phyloP scores from a whole-genome alignment of 2,888 invertebrate genomes.

The Cantharis nigra region DNA sequence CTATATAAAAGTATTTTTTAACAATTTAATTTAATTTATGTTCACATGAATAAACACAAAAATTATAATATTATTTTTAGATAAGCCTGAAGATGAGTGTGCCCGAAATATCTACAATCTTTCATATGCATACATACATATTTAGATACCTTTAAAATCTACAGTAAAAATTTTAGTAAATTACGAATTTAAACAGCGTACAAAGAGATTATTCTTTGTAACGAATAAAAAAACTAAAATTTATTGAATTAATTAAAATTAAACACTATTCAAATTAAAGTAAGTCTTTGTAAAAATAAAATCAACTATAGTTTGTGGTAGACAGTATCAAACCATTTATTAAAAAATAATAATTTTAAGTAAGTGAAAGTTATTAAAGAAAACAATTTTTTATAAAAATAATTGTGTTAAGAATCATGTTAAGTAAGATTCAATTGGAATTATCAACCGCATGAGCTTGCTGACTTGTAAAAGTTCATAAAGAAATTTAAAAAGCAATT shows the following conservation, averaged over 20 bases:
- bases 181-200: too few relatives aligned
- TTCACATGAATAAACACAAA: background rate
- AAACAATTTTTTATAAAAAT: background rate
- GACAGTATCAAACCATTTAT: background rate
- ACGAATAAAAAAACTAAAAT: too few relatives aligned
- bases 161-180: too few relatives aligned
- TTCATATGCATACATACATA: background rate
- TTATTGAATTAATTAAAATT: too few relatives aligned
- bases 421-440: background rate
- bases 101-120: background rate
- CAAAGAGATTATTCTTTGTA: too few relatives aligned
- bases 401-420: background rate
- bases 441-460: background rate
- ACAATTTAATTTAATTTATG: conserved; percentile 1
- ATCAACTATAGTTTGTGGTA: too few relatives aligned
- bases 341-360: background rate
- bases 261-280: too few relatives aligned
- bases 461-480: background rate
- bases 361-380: background rate
- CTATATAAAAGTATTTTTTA: background rate
- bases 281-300: too few relatives aligned
- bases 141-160: background rate
- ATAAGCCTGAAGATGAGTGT: background rate
- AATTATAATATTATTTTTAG: background rate
- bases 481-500: conserved; percentile 3